Evolutionary conservation across 2,797 vertebrate genomes (phyloP).

Genomic region (Fundulus diaphanus): DNA sequence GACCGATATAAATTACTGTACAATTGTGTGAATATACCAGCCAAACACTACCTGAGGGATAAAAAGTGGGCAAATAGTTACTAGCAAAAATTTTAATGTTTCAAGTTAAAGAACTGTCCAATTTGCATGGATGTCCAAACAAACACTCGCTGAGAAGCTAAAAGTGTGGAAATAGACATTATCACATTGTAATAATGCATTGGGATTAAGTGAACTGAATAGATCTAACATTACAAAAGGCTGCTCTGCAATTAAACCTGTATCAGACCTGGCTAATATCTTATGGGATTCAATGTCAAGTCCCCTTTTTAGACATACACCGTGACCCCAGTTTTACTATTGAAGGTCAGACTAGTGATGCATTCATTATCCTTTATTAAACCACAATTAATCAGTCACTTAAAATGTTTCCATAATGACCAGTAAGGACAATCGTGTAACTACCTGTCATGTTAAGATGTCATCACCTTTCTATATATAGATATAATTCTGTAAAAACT

Average conservation of each 20-base stretch:
- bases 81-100: no score
- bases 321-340: neutral
- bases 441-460: neutral
- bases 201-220: neutral
- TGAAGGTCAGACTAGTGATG: neutral
- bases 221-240: neutral
- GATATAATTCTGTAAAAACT: no score
- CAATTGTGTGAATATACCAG: no score
- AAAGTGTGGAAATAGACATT: no score
- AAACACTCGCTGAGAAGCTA: no score
- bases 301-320: neutral
- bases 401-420: neutral
- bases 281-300: neutral
- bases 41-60: no score
- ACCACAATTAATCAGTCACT: neutral
- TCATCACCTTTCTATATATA: neutral
- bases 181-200: no score
- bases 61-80: no score
- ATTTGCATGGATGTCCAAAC: no score
- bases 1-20: no score
- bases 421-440: neutral
- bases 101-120: no score
- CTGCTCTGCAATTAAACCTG: neutral
- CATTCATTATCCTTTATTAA: neutral
- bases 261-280: neutral